These are phyloP conservation scores for Leptura quadrifasciata DNA, from an alignment of 2,888 invertebrate species.

Conservation along the genomic window DNA sequence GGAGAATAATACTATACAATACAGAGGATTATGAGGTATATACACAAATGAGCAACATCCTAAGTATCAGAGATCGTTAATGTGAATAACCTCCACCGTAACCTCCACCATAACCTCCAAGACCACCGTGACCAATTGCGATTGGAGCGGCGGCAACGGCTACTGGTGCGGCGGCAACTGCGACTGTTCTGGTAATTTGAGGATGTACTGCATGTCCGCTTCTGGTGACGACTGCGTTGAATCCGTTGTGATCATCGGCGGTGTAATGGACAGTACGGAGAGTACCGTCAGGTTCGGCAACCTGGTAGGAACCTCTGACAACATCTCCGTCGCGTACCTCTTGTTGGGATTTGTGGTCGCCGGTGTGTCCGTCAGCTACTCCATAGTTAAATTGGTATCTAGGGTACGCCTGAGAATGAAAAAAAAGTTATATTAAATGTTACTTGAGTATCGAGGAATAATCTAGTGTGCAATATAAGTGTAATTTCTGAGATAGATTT, in stretches of 20 bases:
- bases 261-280: slow-evolving; percentile 78
- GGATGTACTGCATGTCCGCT: slow-evolving; percentile 75
- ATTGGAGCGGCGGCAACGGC: slow-evolving; percentile 49
- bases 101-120: slow-evolving; percentile 35
- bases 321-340: slow-evolving; percentile 77
- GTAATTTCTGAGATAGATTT: too few relatives aligned
- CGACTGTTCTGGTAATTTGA: slow-evolving; percentile 36
- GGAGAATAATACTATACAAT: slow-evolving; percentile 46
- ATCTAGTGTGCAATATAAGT: too few relatives aligned
- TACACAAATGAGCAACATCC: slow-evolving; percentile 54
- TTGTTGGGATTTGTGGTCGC: slow-evolving; percentile 75
- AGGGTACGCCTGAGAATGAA: slow-evolving; percentile 73
- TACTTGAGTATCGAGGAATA: too few relatives aligned
- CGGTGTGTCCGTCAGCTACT: slow-evolving; percentile 79
- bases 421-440: background rate
- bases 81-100: slow-evolving; percentile 44
- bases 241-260: slow-evolving; percentile 83
- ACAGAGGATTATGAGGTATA: slow-evolving; percentile 57
- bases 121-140: slow-evolving; percentile 46
- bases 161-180: slow-evolving; percentile 43
- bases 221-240: slow-evolving; percentile 83
- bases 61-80: slow-evolving; percentile 44
- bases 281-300: slow-evolving; percentile 74
- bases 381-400: slow-evolving; percentile 81
- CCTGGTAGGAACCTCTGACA: slow-evolving; percentile 77